Evolutionary conservation across 2,113 vertebrate species (phyloP).

Genomic region (Dicrurus megarhynchus): DNA sequence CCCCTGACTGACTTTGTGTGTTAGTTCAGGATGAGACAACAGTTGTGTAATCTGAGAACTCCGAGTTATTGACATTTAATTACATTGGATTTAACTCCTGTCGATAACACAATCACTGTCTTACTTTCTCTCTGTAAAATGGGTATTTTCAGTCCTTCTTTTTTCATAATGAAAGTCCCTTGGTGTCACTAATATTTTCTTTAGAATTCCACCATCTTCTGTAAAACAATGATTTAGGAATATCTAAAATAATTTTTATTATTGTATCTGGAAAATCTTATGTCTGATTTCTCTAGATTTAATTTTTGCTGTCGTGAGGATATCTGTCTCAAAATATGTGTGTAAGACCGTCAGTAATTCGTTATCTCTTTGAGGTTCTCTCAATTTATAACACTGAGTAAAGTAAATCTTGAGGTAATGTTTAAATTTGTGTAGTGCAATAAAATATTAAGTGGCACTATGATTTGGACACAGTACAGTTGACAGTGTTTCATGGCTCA

Average conservation of each 20-base stretch:
- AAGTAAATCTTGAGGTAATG: constrained; percentile 1
- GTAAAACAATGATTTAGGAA: neutral
- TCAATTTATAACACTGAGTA: neutral
- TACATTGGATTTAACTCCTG: neutral
- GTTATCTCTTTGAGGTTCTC: neutral
- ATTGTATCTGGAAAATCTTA: neutral
- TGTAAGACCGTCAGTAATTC: neutral
- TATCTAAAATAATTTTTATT: neutral
- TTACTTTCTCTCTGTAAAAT: neutral
- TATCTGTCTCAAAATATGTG: neutral
- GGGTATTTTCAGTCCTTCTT: neutral
- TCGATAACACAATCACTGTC: neutral
- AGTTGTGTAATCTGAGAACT: neutral
- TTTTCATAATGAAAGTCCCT: neutral
- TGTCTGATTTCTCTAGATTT: neutral
- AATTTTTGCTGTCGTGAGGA: neutral
- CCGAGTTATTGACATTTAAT: neutral
- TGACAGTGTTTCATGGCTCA: constrained; percentile 41
- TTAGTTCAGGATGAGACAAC: neutral
- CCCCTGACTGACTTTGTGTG: neutral
- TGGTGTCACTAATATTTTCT: neutral
- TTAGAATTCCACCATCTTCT: neutral
- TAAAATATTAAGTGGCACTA: constrained; percentile 26
- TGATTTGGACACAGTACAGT: neutral
- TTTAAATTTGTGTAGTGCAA: neutral